Base-by-base conservation (phyloP, 2,113 vertebrate species). In the Hydrochoerus hydrochaeris region DNA sequence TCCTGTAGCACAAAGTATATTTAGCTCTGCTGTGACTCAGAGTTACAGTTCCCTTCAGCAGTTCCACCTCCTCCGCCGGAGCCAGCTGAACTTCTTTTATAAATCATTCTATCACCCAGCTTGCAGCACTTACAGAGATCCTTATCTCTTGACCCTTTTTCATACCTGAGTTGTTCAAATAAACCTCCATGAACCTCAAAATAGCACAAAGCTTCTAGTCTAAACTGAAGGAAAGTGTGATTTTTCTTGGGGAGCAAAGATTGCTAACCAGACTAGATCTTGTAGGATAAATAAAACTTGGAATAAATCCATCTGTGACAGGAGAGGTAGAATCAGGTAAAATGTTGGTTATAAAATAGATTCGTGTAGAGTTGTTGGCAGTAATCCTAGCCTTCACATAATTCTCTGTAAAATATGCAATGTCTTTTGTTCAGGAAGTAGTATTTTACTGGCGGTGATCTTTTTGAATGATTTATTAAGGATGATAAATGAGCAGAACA, bases 11-110 rank as follows among this genome's bases (percentile, higher is more conserved):
- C n/a, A 67, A 73, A 93, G 38, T 95, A 93, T 85, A 96, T 98
- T 97, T 96, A 97, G 77, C 44, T 69, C 77, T 87, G 80, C 58
- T 93, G 11, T 87, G 96, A 97, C 49, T 97, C 91, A 93, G 41
- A 91, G 73, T 91, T 95, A 84, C 81, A 65, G 84, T 93, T 96
- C 41, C 67, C 24, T 97, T 97, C 63, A 17, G 0, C 46, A 71
- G 69, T 44, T 85, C 46, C 28, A 49, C 93, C 41, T 93, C 75
- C 65, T 81, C 67, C 20, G 44, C 57, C 2, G 0, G 92, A 97
- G 97, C 62, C 67, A 86, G 67, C 63, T 97, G 80, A 91, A 94
- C 82, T 94, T 96, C 67, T 91, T 93, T 60, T 95, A 81, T 81
- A 93, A 85, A 93, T 78, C 30, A 93, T 83, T 93, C 49, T 95